These are phyloP conservation scores for Neoaliturus tenellus DNA, from an alignment of 2,888 invertebrate genomes.

Conservation along the genomic window DNA sequence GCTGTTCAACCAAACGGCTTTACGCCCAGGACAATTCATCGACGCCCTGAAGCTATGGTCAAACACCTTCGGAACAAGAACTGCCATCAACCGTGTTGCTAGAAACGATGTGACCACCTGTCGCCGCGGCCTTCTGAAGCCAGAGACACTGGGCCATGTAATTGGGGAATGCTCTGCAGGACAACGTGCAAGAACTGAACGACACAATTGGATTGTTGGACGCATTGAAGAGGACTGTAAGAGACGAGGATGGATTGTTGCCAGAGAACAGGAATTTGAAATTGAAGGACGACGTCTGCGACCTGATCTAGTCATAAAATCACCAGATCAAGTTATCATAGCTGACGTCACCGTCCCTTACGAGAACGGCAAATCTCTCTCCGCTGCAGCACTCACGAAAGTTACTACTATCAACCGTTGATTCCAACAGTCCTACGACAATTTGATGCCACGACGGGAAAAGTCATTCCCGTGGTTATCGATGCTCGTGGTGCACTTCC, in stretches of 20 bases:
- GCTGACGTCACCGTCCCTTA: no score
- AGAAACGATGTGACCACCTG: not conserved
- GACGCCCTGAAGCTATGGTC: slow-evolving; percentile 37
- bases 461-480: not conserved
- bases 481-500: not conserved
- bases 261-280: no score
- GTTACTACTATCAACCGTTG: no score
- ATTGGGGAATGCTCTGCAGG: slow-evolving; percentile 23
- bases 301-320: no score
- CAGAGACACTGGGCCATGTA: no score
- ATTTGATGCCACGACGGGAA: not conserved
- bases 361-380: no score
- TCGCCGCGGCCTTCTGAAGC: not conserved
- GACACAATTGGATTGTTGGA: slow-evolving; percentile 49
- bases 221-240: not conserved
- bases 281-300: no score
- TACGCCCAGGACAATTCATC: not conserved
- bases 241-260: not conserved
- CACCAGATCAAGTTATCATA: no score
- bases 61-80: not conserved
- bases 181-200: not conserved
- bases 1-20: not conserved
- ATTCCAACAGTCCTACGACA: not conserved
- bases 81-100: not conserved
- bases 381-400: not conserved